Percentiles rank a stretch among this genome's conserved stretches.
These are phyloP conservation scores for Eudasyphora cyanicolor DNA, from an alignment of 2,888 invertebrate species.

Conservation along the genomic window DNA sequence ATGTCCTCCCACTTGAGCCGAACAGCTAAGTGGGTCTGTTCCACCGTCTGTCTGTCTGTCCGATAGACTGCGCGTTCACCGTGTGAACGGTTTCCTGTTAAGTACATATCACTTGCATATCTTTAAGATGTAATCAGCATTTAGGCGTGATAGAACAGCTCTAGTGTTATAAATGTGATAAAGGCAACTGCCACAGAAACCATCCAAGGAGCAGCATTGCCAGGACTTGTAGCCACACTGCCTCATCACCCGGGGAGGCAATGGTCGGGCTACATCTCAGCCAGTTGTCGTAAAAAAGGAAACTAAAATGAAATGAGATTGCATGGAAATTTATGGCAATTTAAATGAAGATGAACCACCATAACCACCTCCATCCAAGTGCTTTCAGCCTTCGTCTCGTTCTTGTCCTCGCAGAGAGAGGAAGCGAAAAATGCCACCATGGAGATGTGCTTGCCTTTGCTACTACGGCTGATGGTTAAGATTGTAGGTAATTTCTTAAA, in stretches of 20 bases:
- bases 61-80: neutral
- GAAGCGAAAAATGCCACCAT: too few species aligned
- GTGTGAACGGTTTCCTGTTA: constrained; percentile 34
- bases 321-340: constrained; percentile 39
- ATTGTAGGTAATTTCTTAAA: constrained; percentile 17
- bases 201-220: neutral
- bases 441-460: neutral
- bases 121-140: constrained; percentile 66
- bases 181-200: constrained; percentile 23
- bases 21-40: neutral
- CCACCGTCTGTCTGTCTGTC: neutral
- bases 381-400: too few species aligned
- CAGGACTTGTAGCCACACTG: neutral
- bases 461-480: neutral
- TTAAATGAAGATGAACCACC: constrained; percentile 34
- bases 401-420: too few species aligned
- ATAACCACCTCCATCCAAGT: neutral
- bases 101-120: constrained; percentile 64
- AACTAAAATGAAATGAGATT: constrained; percentile 35
- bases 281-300: constrained; percentile 19
- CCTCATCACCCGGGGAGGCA: neutral
- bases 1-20: neutral
- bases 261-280: neutral
- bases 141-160: constrained; percentile 65
- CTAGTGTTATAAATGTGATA: constrained; percentile 60